Percentiles rank a stretch among this genome's conserved stretches.
These are phyloP conservation scores for Platycercus adscitus DNA, from an alignment of 2,113 vertebrate species.

Conservation along the genomic window DNA sequence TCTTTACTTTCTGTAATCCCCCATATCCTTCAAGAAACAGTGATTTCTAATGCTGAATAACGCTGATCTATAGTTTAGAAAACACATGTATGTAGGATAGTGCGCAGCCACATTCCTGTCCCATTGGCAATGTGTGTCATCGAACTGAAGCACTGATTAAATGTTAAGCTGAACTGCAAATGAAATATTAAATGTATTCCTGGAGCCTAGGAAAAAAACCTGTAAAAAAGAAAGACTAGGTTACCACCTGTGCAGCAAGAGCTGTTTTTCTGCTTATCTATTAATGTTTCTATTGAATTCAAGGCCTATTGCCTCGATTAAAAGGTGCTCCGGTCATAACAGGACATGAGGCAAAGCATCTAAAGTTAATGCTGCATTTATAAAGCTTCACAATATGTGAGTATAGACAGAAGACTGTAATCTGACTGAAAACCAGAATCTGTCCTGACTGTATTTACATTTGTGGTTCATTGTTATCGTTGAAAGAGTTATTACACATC, in stretches of 20 bases:
- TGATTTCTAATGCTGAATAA: fast-evolving
- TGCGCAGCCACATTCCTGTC: background rate
- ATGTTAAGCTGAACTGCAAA: background rate
- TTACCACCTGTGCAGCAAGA: background rate
- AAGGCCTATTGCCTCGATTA: background rate
- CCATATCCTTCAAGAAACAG: background rate
- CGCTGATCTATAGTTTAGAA: background rate
- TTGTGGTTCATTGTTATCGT: background rate
- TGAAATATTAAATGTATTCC: background rate
- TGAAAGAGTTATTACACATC: background rate
- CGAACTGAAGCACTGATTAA: background rate
- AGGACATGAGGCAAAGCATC: background rate
- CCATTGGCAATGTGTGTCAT: background rate
- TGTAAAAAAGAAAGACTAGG: background rate
- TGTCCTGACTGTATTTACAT: background rate
- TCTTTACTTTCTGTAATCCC: background rate
- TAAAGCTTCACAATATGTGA: background rate
- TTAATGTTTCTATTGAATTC: background rate
- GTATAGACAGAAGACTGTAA: background rate
- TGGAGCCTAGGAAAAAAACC: background rate
- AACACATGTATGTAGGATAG: background rate
- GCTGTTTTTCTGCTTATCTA: background rate
- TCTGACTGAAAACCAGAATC: background rate
- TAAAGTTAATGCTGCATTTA: background rate
- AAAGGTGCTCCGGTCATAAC: background rate